A percentile compares a stretch with the other conserved stretches of the same genome.
phyloP scores from a whole-genome alignment of 2,888 invertebrate genomes.

The Platycheirus albimanus region DNA sequence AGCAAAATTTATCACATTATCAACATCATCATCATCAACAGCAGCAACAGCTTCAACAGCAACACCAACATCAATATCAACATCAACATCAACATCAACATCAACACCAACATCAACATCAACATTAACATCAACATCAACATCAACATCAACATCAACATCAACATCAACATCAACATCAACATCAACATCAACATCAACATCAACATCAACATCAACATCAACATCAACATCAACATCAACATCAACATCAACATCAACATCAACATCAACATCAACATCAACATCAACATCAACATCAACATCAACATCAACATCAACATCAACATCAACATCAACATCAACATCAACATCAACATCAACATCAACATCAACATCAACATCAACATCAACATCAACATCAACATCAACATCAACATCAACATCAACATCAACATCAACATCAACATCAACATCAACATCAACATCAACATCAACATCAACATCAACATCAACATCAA shows the following conservation, averaged over 20 bases:
- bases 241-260: neutral
- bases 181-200: neutral
- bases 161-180: neutral
- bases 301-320: neutral
- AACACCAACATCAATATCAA: slow-evolving; percentile 72
- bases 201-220: neutral
- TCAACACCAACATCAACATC: slow-evolving; percentile 64
- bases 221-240: neutral
- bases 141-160: neutral
- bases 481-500: neutral
- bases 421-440: neutral
- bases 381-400: neutral
- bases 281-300: neutral
- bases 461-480: neutral
- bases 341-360: neutral
- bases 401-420: neutral
- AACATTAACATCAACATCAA: no score
- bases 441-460: neutral
- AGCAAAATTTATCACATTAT: slow-evolving; percentile 28
- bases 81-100: slow-evolving; percentile 49
- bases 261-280: neutral
- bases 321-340: neutral
- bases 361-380: neutral
- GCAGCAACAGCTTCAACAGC: slow-evolving; percentile 72
- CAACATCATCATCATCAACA: slow-evolving; percentile 50